A percentile compares a stretch with the other conserved stretches of the same genome.
phyloP scores from a whole-genome alignment of 2,888 invertebrate species.

The Callimorpha dominula region DNA sequence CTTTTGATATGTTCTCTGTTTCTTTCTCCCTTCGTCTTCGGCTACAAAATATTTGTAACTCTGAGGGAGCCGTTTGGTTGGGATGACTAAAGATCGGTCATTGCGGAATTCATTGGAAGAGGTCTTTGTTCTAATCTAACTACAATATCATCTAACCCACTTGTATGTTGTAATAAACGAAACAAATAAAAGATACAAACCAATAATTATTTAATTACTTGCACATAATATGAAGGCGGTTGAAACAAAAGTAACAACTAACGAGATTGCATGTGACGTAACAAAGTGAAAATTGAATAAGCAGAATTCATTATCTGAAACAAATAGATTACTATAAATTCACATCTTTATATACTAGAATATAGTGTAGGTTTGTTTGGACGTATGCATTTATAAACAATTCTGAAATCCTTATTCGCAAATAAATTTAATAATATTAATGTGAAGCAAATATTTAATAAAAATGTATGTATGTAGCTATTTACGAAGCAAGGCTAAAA shows the following conservation, averaged over 20 bases:
- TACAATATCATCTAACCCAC: neutral
- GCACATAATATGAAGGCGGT: neutral
- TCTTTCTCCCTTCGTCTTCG: neutral
- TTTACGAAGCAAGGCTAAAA: no score
- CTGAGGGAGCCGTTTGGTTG: neutral
- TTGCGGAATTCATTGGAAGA: no score
- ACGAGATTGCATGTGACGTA: slow-evolving; percentile 69
- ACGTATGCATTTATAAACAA: no score
- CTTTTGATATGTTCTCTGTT: neutral
- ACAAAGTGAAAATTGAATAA: slow-evolving; percentile 73
- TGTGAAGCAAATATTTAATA: no score
- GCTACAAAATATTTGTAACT: no score
- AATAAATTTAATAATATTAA: no score
- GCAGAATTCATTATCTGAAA: slow-evolving; percentile 78
- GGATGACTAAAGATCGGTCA: no score
- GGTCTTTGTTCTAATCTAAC: neutral
- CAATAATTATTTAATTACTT: neutral
- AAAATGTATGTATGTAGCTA: no score
- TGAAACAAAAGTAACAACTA: slow-evolving; percentile 28
- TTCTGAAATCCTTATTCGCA: no score
- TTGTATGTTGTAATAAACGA: neutral
- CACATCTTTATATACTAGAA: neutral
- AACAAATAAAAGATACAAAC: no score
- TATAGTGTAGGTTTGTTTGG: neutral
- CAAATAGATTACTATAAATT: slow-evolving; percentile 15